Evolutionary conservation across 1,140 invertebrate species (phyloP).

Genomic region (Cherax quadricarinatus): DNA sequence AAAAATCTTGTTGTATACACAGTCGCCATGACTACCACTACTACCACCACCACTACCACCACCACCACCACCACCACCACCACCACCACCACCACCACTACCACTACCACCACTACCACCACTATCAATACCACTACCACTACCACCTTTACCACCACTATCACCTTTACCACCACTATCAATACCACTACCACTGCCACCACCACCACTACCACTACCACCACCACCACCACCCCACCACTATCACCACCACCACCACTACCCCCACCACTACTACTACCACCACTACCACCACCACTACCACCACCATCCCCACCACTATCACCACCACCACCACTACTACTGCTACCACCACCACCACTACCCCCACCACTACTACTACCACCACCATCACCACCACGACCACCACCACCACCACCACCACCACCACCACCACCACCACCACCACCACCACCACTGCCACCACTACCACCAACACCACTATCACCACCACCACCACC

Average conservation of each 20-base stretch:
- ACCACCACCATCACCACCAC: neutral
- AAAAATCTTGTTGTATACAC: neutral
- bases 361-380: neutral
- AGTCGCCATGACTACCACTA: neutral
- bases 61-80: too few species aligned
- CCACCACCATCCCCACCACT: neutral
- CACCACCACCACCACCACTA: too few species aligned
- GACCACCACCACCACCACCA: neutral
- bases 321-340: neutral
- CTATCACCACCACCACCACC: too few species aligned
- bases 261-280: neutral
- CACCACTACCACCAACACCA: too few species aligned
- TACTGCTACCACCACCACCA: neutral
- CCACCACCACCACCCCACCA: too few species aligned
- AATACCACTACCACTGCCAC: neutral
- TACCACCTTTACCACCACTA: neutral
- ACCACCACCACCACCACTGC: too few species aligned
- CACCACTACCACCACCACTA: neutral
- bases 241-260: too few species aligned
- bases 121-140: neutral
- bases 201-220: too few species aligned
- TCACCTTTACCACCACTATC: neutral
- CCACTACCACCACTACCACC: too few species aligned
- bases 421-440: neutral
- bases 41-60: neutral